Conservation (phyloP, 1,140 invertebrate genomes). For the Notospermus geniculatus region DNA sequence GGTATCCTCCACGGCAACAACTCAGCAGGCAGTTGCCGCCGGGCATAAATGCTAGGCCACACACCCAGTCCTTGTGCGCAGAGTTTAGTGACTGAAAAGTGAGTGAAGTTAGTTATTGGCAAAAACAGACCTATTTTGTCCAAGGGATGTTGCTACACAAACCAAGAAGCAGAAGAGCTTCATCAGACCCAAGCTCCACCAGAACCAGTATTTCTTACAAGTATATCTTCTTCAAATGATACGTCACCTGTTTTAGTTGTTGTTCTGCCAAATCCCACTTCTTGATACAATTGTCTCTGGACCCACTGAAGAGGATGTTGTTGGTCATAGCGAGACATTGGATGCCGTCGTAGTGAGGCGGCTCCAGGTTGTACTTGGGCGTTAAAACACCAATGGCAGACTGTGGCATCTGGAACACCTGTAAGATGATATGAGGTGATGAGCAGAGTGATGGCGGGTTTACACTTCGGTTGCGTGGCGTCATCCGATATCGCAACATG, state of each 20-base stretch:
- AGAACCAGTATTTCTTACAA: too few species aligned
- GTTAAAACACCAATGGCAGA: constrained; percentile 61
- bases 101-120: constrained; percentile 1
- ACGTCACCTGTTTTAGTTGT: constrained; percentile 66
- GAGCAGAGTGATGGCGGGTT: constrained; percentile 3
- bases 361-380: constrained; percentile 73
- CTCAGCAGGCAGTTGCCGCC: constrained; percentile 65
- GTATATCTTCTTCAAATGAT: neutral
- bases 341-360: constrained; percentile 89
- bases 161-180: neutral
- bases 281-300: constrained; percentile 84
- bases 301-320: constrained; percentile 76
- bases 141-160: neutral
- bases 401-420: constrained; percentile 66
- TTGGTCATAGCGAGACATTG: constrained; percentile 71
- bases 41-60: constrained; percentile 70
- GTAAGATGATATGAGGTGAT: constrained; percentile 13
- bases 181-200: too few species aligned
- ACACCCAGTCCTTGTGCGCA: constrained; percentile 88
- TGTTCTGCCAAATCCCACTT: constrained; percentile 76
- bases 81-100: constrained; percentile 73
- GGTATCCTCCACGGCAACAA: constrained; percentile 72
- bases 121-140: neutral
- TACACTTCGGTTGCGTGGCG: too few species aligned
- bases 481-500: too few species aligned